phyloP scores from a whole-genome alignment of 2,113 vertebrate genomes.

The Lycaon pictus region DNA sequence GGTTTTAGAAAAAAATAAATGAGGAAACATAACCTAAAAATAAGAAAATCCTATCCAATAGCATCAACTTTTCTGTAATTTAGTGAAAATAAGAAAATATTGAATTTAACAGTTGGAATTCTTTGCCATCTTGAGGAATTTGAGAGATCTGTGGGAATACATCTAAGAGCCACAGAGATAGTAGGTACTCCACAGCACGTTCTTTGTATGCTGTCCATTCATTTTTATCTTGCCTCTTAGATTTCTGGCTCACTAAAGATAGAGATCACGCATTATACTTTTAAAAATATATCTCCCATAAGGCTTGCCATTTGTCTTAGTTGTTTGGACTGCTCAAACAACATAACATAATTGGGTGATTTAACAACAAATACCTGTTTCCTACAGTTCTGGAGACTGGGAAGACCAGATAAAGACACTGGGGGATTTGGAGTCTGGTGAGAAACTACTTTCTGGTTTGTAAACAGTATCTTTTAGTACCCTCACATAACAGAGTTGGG shows the following conservation, averaged over 20 bases:
- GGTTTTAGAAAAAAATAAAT: background rate
- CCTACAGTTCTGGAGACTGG: background rate
- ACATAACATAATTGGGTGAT: background rate
- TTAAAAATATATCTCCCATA: background rate
- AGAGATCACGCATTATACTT: background rate
- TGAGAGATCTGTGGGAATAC: background rate
- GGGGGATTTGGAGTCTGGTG: background rate
- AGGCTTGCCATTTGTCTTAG: background rate
- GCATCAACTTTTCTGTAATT: background rate
- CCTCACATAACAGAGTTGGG: background rate
- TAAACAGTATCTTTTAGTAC: background rate
- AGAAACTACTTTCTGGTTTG: background rate
- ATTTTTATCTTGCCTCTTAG: background rate
- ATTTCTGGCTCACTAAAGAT: background rate
- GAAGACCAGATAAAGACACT: background rate
- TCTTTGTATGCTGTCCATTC: background rate
- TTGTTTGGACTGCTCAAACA: background rate
- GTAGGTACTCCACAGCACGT: fast-evolving
- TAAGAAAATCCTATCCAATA: background rate
- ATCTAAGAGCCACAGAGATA: no score
- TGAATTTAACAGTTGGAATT: background rate
- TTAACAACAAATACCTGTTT: background rate
- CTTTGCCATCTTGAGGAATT: background rate
- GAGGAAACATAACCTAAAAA: background rate
- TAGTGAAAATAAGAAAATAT: background rate